A percentile compares a stretch with the other conserved stretches of the same genome.
Evolutionary conservation across 2,888 invertebrate species (phyloP).

Genomic region (Mimas tiliae): DNA sequence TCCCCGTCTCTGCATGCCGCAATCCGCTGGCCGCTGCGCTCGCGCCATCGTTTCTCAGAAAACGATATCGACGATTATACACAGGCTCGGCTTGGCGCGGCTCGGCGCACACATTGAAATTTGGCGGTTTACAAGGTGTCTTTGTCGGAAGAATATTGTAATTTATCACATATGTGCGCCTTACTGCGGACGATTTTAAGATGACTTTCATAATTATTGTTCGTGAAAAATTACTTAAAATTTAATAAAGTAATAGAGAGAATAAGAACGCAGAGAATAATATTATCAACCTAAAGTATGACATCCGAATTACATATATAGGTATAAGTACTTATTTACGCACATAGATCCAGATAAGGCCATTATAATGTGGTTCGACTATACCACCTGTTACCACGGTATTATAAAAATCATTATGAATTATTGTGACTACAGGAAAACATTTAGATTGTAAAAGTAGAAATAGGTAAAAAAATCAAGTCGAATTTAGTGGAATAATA

Average conservation of each 20-base stretch:
- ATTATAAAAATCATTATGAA: not conserved
- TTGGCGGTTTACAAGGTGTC: slow-evolving; percentile 42
- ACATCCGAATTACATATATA: no score
- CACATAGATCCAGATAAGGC: no score
- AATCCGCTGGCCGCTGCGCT: slow-evolving; percentile 52
- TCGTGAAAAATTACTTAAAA: not conserved
- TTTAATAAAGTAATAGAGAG: no score
- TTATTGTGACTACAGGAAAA: not conserved
- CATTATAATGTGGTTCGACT: no score
- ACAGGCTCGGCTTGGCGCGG: slow-evolving; percentile 32
- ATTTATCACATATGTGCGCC: slow-evolving; percentile 15
- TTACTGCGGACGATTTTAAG: slow-evolving; percentile 8
- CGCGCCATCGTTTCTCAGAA: slow-evolving; percentile 74
- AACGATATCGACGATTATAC: slow-evolving; percentile 58
- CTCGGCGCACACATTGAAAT: slow-evolving; percentile 50
- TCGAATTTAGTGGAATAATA: not conserved
- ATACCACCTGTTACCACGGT: no score
- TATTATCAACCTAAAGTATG: no score
- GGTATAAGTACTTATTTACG: no score
- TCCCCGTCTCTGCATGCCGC: slow-evolving; percentile 37
- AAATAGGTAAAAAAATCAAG: not conserved
- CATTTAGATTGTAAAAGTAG: not conserved
- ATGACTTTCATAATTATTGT: slow-evolving; percentile 6
- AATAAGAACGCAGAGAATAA: no score
- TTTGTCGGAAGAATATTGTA: slow-evolving; percentile 25